These are phyloP conservation scores for Melangyna quadrimaculata DNA, from an alignment of 2,888 invertebrate genomes.

Conservation along the genomic window DNA sequence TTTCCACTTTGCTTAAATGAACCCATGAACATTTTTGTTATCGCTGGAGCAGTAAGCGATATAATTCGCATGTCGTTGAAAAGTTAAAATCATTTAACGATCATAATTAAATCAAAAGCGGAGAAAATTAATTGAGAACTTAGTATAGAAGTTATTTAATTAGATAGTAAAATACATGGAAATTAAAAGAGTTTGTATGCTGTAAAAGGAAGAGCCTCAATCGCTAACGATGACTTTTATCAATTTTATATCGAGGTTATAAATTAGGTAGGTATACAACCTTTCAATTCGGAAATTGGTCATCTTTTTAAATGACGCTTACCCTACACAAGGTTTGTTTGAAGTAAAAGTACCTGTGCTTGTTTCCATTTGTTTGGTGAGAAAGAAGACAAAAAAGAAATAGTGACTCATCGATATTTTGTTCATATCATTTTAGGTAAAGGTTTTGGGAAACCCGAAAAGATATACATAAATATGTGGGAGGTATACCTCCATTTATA, in stretches of 20 bases:
- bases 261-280: background rate
- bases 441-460: background rate
- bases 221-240: background rate
- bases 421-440: background rate
- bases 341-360: background rate
- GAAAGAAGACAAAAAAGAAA: background rate
- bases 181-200: background rate
- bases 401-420: background rate
- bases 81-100: background rate
- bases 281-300: background rate
- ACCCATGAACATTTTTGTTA: no score
- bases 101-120: conserved; percentile 37
- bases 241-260: background rate
- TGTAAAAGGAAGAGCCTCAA: background rate
- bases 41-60: background rate
- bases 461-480: no score
- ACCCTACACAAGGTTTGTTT: background rate
- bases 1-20: background rate
- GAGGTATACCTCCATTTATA: no score
- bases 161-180: background rate
- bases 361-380: background rate
- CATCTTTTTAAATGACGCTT: background rate
- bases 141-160: conserved; percentile 1
- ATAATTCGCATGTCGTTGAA: background rate
- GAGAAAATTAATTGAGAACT: conserved; percentile 3